Evolutionary conservation across 2,113 vertebrate genomes (phyloP).

Genomic region (Sinocyclocheilus rhinocerous): DNA sequence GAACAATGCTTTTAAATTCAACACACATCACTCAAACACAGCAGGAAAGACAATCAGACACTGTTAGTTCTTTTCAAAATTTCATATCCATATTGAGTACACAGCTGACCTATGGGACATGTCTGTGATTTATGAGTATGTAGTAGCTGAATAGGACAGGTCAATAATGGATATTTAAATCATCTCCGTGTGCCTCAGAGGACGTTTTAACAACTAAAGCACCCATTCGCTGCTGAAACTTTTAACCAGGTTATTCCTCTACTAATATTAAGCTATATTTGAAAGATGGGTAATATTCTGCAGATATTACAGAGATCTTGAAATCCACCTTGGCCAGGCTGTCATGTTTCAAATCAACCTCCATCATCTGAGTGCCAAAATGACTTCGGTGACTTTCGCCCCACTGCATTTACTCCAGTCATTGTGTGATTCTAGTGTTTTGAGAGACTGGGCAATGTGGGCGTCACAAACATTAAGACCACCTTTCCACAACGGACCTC

Average conservation of each 20-base stretch:
- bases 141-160: neutral
- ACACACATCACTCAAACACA: neutral
- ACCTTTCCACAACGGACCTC: neutral
- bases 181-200: neutral
- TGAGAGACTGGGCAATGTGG: neutral
- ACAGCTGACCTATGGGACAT: constrained; percentile 11
- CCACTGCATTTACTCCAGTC: neutral
- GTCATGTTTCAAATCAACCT: neutral
- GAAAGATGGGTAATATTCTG: neutral
- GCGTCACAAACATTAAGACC: neutral
- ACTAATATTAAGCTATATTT: neutral
- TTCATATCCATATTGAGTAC: neutral
- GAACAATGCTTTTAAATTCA: neutral
- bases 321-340: neutral
- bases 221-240: neutral
- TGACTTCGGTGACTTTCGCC: neutral
- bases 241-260: neutral
- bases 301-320: neutral
- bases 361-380: neutral
- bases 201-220: constrained; percentile 15
- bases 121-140: constrained; percentile 3
- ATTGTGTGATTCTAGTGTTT: neutral
- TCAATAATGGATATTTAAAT: neutral
- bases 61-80: neutral
- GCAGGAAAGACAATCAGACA: neutral